Conservation (phyloP, 2,888 invertebrate genomes). For the Tridacna crocea region DNA sequence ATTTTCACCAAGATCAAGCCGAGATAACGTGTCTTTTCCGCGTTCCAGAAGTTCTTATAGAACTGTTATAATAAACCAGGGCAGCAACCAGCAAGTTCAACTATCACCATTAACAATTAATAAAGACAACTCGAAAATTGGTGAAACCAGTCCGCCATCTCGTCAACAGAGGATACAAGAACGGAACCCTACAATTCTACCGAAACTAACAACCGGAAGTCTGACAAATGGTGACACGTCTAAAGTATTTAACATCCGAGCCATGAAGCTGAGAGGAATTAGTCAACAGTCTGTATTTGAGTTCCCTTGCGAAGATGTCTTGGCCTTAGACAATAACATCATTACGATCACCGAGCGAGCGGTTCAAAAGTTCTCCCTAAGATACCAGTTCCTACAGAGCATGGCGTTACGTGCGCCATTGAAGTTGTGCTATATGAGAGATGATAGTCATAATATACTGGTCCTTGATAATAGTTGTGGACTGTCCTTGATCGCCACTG, state of each 20-base stretch:
- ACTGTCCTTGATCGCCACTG: conserved; percentile 51
- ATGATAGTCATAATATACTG: conserved; percentile 49
- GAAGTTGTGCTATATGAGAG: conserved; percentile 50
- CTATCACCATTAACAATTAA: conserved; percentile 8
- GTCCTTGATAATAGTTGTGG: conserved; percentile 55
- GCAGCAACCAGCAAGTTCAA: conserved; percentile 17
- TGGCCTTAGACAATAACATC: conserved; percentile 51
- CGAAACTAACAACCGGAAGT: conserved; percentile 43
- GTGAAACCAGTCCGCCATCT: conserved; percentile 29
- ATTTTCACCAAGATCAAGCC: conserved; percentile 37
- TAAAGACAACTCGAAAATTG: neutral
- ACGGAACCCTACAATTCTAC: conserved; percentile 52
- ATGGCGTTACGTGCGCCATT: conserved; percentile 56
- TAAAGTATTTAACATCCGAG: conserved; percentile 48
- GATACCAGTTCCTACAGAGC: conserved; percentile 60
- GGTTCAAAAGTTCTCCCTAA: conserved; percentile 59
- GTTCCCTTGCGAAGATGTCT: conserved; percentile 59
- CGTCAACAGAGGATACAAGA: conserved; percentile 48
- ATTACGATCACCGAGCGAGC: conserved; percentile 60
- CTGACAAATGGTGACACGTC: conserved; percentile 56
- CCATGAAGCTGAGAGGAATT: conserved; percentile 48
- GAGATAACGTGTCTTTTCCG: conserved; percentile 36
- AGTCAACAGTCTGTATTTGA: conserved; percentile 60
- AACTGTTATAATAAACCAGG: conserved; percentile 26
- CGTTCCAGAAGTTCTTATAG: conserved; percentile 41